These are phyloP conservation scores for Philopedon plagiatum DNA, from an alignment of 2,888 invertebrate genomes.

Conservation along the genomic window DNA sequence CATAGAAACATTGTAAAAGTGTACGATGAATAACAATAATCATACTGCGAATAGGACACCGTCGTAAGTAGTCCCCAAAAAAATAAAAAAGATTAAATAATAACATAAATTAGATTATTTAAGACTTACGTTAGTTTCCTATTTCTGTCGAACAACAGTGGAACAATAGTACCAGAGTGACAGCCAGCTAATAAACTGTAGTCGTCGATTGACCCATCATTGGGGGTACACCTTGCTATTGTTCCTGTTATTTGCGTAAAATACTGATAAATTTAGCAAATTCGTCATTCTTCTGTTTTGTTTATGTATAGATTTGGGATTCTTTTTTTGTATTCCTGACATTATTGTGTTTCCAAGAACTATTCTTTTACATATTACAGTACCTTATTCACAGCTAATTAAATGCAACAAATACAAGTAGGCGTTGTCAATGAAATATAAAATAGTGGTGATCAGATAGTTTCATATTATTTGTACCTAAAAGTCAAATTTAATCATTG, in stretches of 20 bases:
- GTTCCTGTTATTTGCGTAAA: slow-evolving; percentile 4
- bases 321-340: background rate
- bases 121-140: slow-evolving; percentile 19
- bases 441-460: slow-evolving; percentile 16
- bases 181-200: background rate
- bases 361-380: slow-evolving; percentile 11
- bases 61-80: slow-evolving; percentile 43
- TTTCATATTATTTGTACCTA: background rate
- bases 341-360: background rate
- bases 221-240: slow-evolving; percentile 19
- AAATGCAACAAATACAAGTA: slow-evolving; percentile 25
- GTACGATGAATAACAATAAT: slow-evolving; percentile 48
- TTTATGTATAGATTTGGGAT: slow-evolving; percentile 3
- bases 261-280: slow-evolving; percentile 11
- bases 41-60: slow-evolving; percentile 36
- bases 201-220: slow-evolving; percentile 17
- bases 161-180: slow-evolving; percentile 14
- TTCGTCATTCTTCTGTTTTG: slow-evolving; percentile 8
- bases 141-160: slow-evolving; percentile 12
- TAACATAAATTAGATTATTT: slow-evolving; percentile 6
- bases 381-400: slow-evolving; percentile 18
- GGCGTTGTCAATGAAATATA: slow-evolving; percentile 30
- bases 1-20: slow-evolving; percentile 17
- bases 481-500: background rate
- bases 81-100: slow-evolving; percentile 27